Base-by-base conservation (phyloP, 2,797 vertebrate species). In the Steatocranus sp. region DNA sequence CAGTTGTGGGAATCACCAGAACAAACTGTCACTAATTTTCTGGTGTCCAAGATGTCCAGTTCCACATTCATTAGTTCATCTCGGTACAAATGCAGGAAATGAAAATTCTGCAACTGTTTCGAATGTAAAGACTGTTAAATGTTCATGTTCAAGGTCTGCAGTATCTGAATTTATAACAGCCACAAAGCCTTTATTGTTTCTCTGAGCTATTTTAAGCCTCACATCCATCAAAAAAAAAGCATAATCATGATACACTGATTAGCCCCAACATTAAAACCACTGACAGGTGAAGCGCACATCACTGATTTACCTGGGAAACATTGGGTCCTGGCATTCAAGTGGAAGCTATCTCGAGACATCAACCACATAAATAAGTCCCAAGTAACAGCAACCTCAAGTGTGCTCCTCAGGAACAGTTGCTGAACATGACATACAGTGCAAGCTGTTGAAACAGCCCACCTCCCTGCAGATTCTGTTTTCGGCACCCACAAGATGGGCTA, bases 141-240 rank as follows among this genome's bases (percentile, higher is more conserved):
- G 38, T 14, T 66, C 74, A 4, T 41, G 36, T 68, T 68, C 20
- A 41, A 81, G 50, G 61, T 87, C 73, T 86, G 76, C 76, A 85
- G 78, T 58, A 81, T 74, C 75, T 78, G 77, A 23, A 68, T 68
- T 68, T 68, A 2, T 43, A 43, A 73, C 25, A 30, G 66, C 66
- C 15, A 7, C 23, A 0, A 73, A n/a, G 66, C 54, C 10, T 54
- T 78, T 34, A 83, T 81, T 23, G 18, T 88, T 87, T 90, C 82
- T 73, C 50, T 76, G 78, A 73, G 36, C 66, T 85, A 75, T 85
- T 50, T 41, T 36, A 81, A 82, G 81, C 84, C 91, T 74, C 77
- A 88, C 83, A 87, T 56, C 15, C 27, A 1, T n/a, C 6, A 61
- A 41, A 41, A 25, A 49, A 12, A 27, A 74, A 36, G n/a, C 23